phyloP scores from a whole-genome alignment of 2,113 vertebrate genomes.

The Hippocampus zosterae region DNA sequence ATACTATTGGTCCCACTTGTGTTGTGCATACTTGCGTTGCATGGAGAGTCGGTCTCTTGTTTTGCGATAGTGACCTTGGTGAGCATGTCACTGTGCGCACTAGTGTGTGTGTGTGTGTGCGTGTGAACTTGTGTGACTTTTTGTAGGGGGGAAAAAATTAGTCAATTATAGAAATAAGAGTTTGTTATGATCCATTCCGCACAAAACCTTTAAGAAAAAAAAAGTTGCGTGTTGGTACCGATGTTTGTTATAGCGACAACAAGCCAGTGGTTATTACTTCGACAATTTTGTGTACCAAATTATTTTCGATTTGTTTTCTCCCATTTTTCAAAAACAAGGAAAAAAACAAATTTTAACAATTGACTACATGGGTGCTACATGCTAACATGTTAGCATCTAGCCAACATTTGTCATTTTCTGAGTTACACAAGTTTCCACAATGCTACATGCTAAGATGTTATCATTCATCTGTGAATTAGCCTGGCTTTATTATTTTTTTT shows the following conservation, averaged over 20 bases:
- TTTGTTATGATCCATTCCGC: not conserved
- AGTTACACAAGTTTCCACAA: too few species aligned
- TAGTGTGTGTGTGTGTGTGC: slow-evolving; percentile 41
- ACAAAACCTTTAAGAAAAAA: slow-evolving; percentile 3
- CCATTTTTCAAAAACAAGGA: not conserved
- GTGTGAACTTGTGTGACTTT: slow-evolving; percentile 21
- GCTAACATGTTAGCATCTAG: too few species aligned
- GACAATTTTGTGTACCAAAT: not conserved
- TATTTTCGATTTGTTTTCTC: not conserved
- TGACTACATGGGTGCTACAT: too few species aligned
- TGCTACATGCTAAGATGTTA: too few species aligned
- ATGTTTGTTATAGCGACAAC: not conserved
- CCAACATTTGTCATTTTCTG: too few species aligned
- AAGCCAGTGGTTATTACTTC: not conserved
- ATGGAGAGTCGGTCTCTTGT: slow-evolving; percentile 71
- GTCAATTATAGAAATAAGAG: not conserved
- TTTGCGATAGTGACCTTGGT: slow-evolving; percentile 62
- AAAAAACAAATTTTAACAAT: not conserved
- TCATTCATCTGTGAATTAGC: too few species aligned
- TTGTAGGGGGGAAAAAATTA: not conserved
- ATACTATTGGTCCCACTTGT: slow-evolving; percentile 59
- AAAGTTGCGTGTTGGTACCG: not conserved
- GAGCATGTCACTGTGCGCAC: slow-evolving; percentile 62
- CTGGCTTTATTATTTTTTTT: too few species aligned
- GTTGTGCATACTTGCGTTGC: slow-evolving; percentile 74